Evolutionary conservation across 1,140 invertebrate genomes (phyloP).

Genomic region (Parapsyche elsis): DNA sequence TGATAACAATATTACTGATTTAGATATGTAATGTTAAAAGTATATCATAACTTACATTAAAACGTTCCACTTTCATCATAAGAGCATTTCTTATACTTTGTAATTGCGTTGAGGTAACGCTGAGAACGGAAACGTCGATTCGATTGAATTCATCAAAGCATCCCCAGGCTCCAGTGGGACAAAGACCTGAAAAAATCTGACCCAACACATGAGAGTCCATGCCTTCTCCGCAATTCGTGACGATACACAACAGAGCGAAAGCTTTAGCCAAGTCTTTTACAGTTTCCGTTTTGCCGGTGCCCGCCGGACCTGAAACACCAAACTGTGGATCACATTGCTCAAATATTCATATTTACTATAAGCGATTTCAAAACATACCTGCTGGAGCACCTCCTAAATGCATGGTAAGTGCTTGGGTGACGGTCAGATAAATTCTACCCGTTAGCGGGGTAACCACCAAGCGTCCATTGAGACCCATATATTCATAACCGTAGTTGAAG

Average conservation of each 20-base stretch:
- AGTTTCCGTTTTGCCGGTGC: slow-evolving; percentile 93
- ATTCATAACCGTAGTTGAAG: slow-evolving; percentile 94
- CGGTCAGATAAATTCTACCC: slow-evolving; percentile 90
- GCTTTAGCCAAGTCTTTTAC: slow-evolving; percentile 91
- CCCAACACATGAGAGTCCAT: slow-evolving; percentile 91
- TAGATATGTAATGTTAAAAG: neutral
- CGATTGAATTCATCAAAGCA: slow-evolving; percentile 95
- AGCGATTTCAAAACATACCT: slow-evolving; percentile 65
- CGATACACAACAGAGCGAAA: slow-evolving; percentile 85
- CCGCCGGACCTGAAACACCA: slow-evolving; percentile 73
- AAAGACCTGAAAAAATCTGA: slow-evolving; percentile 85
- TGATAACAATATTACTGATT: too few species aligned
- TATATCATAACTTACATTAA: slow-evolving; percentile 69
- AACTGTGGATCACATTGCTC: neutral
- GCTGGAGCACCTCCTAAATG: slow-evolving; percentile 88
- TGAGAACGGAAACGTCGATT: slow-evolving; percentile 89
- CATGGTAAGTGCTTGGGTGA: slow-evolving; percentile 91
- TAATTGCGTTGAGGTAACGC: slow-evolving; percentile 90
- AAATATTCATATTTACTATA: neutral
- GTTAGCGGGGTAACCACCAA: slow-evolving; percentile 92
- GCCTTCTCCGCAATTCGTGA: slow-evolving; percentile 92
- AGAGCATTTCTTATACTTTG: slow-evolving; percentile 89
- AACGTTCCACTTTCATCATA: slow-evolving; percentile 76
- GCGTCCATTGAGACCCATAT: slow-evolving; percentile 92
- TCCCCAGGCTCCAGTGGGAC: slow-evolving; percentile 86